Conservation (phyloP, 30 jellyfish, hydroid and myxozoan species). For the Phacellophora camtschatica region DNA sequence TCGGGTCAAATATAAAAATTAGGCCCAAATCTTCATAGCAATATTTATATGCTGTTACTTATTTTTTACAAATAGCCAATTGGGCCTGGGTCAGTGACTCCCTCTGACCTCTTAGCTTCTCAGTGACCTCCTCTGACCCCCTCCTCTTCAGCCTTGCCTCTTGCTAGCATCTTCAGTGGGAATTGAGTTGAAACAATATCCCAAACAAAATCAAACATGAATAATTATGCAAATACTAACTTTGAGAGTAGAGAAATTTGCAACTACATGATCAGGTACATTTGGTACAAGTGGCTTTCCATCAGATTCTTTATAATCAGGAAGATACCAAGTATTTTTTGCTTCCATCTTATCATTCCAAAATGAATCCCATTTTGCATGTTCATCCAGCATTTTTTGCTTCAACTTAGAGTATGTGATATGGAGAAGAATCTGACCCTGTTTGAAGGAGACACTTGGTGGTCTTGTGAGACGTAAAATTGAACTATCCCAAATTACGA, state of each 20-base stretch:
- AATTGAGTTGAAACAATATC: background rate
- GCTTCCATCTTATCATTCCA: constrained; percentile 66
- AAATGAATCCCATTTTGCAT: constrained; percentile 43
- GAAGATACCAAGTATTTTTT: constrained; percentile 73
- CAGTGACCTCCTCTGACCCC: no score
- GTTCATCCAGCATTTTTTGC: constrained; percentile 69
- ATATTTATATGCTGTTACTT: no score
- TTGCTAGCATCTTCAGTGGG: background rate
- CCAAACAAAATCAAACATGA: background rate
- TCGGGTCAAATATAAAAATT: no score
- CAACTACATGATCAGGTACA: constrained; percentile 63
- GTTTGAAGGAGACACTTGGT: constrained; percentile 78
- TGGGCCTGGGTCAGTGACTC: no score
- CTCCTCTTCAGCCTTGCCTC: no score
- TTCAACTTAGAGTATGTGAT: constrained; percentile 59
- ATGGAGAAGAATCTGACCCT: constrained; percentile 81
- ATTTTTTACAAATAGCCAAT: no score
- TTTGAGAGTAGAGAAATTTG: constrained; percentile 59
- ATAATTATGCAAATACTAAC: background rate
- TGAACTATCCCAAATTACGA: constrained; percentile 89
- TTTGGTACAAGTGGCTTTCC: constrained; percentile 59
- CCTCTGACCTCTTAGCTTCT: no score
- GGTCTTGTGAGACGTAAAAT: constrained; percentile 84
- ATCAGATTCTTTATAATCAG: constrained; percentile 43
- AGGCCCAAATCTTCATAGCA: no score